A percentile compares a stretch with the other conserved stretches of the same genome.
These are phyloP conservation scores for Vanacampus margaritifer DNA, from an alignment of 2,113 vertebrate species.

Conservation along the genomic window DNA sequence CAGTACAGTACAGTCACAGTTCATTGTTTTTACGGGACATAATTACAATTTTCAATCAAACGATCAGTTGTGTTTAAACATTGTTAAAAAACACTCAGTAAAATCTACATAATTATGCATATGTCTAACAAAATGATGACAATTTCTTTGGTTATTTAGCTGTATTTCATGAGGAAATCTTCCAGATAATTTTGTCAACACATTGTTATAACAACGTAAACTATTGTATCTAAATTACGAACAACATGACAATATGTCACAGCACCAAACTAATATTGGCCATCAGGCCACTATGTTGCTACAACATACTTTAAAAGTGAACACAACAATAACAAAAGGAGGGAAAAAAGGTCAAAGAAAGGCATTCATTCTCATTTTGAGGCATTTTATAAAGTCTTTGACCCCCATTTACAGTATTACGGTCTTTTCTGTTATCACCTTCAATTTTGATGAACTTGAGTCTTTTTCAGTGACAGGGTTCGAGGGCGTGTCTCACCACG, in stretches of 20 bases:
- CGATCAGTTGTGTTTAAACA: no score
- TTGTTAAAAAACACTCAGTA: not conserved
- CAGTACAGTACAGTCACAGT: no score
- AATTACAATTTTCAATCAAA: no score
- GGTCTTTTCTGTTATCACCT: not conserved
- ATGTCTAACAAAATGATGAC: slow-evolving; percentile 21
- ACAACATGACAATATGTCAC: slow-evolving; percentile 63
- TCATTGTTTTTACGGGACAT: no score
- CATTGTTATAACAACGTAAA: not conserved
- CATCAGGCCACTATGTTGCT: slow-evolving; percentile 26
- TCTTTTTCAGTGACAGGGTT: slow-evolving; percentile 70
- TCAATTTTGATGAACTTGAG: slow-evolving; percentile 3
- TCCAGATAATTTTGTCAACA: slow-evolving; percentile 31
- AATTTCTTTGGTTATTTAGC: slow-evolving; percentile 67
- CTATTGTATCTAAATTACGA: slow-evolving; percentile 1
- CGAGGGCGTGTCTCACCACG: slow-evolving; percentile 72
- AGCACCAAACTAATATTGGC: slow-evolving; percentile 20
- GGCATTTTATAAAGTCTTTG: not conserved
- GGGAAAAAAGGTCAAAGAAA: slow-evolving; percentile 38
- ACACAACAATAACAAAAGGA: slow-evolving; percentile 22
- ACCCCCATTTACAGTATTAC: not conserved
- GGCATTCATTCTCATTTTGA: slow-evolving; percentile 39
- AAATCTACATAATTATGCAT: slow-evolving; percentile 1
- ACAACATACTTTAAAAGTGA: slow-evolving; percentile 5
- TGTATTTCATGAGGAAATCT: slow-evolving; percentile 62